These are phyloP conservation scores for Lycophotia porphyrea DNA, from an alignment of 2,888 invertebrate species.

Conservation along the genomic window DNA sequence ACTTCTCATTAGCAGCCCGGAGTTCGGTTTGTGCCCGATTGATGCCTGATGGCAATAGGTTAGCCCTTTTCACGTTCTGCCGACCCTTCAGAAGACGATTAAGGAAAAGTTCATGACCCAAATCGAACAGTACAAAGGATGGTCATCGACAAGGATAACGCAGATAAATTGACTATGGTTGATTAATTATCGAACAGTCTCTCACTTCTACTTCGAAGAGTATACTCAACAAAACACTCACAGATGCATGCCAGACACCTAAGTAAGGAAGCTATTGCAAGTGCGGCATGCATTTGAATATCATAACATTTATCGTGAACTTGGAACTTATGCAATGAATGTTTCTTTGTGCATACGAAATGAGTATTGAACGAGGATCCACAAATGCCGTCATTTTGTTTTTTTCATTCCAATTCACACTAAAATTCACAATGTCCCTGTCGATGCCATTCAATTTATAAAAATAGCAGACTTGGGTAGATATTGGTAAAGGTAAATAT, in stretches of 20 bases:
- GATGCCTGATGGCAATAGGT: neutral
- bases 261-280: conserved; percentile 9
- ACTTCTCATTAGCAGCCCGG: neutral
- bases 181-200: neutral
- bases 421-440: neutral
- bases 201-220: neutral
- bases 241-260: conserved; percentile 9
- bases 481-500: no score
- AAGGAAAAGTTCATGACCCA: neutral
- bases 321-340: conserved; percentile 1
- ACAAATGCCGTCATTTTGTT: neutral
- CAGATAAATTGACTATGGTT: neutral
- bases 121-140: neutral
- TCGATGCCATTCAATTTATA: neutral
- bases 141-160: no score
- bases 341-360: neutral
- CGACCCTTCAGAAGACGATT: neutral
- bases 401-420: neutral
- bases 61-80: neutral
- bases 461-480: no score
- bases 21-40: neutral
- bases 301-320: conserved; percentile 25
- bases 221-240: neutral
- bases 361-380: neutral
- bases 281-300: conserved; percentile 32